Evolutionary conservation across 2,797 vertebrate species (phyloP), one percentile per base, ranked within the genome.

Genomic region (Rhinella marina): DNA sequence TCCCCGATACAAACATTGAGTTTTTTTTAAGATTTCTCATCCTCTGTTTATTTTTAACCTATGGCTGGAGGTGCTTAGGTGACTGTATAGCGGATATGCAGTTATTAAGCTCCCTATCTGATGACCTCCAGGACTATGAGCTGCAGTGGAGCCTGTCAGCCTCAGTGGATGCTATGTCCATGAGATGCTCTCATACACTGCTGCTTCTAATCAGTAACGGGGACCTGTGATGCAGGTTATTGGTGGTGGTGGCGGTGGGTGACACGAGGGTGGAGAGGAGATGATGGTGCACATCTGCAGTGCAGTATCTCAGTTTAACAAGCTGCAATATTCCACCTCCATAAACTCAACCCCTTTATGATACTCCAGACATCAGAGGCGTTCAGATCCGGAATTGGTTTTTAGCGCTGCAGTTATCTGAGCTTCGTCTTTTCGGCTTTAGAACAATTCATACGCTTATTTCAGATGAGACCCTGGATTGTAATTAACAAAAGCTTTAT

Each of bases 101-200:
- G 64, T 2, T 70, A 73, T 73, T 25, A 7, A 1, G 48, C 48
- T 75, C 19, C 19, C 0, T 76, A 14, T 76, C 23, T 32, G 54
- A 81, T 72, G 75, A 84, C 81, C 82, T 72, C 66, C 25, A 29
- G 87, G 84, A 23, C 50, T 70, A 70, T 57, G 82, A 64, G 25
- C 25, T 52, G 61, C 32, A 29, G 19, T 54, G 54, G 61, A 78
- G 62, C 72, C 82, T 79, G 61, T 85, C 64, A 21, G 9, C 27
- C 61, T 16, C 50, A 72, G 59, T 88, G 64, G 85, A 85, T 81
- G 56, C 41, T 19, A 23, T 48, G 29, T 56, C 52, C 82, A 80
- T 81, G 66, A 73, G 75, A 80, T 57, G 70, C 32, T 54, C 57
- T 87, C 48, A 81, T 88, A 16, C 25, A 14, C 3, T 41, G 13